Evolutionary conservation across 2,888 invertebrate genomes (phyloP), one percentile per base, ranked within the genome.

Genomic region (Mythimna loreyi): DNA sequence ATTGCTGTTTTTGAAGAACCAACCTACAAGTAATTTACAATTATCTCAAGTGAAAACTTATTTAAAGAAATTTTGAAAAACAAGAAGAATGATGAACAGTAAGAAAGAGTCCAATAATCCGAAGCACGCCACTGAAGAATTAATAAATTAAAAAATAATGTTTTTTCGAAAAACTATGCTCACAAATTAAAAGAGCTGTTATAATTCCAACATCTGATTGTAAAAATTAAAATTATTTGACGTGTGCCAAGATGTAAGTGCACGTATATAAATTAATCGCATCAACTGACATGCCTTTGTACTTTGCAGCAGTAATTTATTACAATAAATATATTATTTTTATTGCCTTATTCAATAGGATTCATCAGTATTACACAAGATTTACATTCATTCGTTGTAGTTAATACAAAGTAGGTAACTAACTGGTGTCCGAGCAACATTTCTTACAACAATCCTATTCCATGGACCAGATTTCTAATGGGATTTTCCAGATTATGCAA

Each of bases 401-500:
- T 65, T 67, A 67, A 55, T 76, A 63, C 67, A 63, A 68, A 68
- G 68, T 72, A 53, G 36, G 40, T 53, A 43, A 62, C 59, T 53
- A 61, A 63, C 62, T 63, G 52, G 61, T 65, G 47, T 43, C 56
- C n/a, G 57, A 78, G 55, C 67, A 70, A 78, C 63, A 62, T 76
- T 78, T 75, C 67, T 49, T 57, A 78, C 75, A 60, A 71, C 67
- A 76, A 73, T 72, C 63, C 57, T 67, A 81, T 71, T 70, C 47
- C 66, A 78, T 28, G 56, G 66, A 72, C 58, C 66, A 64, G 69
- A 62, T 67, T 67, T 67, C 58, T 67, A 81, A 72, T 80, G 64
- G 66, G 82, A 80, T 80, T 82, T 80, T 81, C 72, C 71, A 73
- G 82, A 82, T 82, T 75, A 82, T 82, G 82, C 69, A 70, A 82